These are phyloP conservation scores for Aradophagus sp. DNA, from an alignment of 1,140 invertebrate species.

Conservation along the genomic window DNA sequence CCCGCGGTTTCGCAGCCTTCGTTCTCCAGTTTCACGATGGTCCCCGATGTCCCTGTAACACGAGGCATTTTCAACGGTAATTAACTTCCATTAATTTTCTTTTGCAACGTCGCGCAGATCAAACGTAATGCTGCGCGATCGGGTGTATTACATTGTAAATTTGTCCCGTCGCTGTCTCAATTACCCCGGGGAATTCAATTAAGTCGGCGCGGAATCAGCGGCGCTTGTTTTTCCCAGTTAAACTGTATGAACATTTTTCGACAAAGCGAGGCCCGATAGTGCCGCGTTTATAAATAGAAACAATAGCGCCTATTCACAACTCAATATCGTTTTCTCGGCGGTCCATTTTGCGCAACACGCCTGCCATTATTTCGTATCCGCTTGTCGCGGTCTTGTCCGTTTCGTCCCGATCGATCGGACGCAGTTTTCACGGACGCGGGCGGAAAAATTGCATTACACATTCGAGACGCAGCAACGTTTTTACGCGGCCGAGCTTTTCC, in stretches of 20 bases:
- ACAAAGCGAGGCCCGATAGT: constrained; percentile 22
- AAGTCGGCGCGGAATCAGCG: too few species aligned
- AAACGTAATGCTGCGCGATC: not conserved
- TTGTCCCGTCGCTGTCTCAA: too few species aligned
- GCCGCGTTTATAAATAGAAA: constrained; percentile 41
- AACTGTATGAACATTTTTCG: constrained; percentile 36
- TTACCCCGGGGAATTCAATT: too few species aligned
- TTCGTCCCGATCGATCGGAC: constrained; percentile 31
- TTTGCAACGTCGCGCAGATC: not conserved
- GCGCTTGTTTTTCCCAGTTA: too few species aligned
- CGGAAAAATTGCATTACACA: constrained; percentile 23
- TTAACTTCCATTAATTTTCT: constrained; percentile 23
- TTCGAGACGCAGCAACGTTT: not conserved
- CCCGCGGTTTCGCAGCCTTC: constrained; percentile 20
- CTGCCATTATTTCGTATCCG: constrained; percentile 62
- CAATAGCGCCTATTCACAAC: constrained; percentile 57
- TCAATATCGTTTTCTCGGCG: constrained; percentile 55
- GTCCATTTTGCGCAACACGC: constrained; percentile 63
- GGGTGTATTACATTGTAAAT: too few species aligned
- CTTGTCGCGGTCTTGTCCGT: constrained; percentile 51
- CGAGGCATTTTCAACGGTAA: constrained; percentile 26
- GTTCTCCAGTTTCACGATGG: too few species aligned
- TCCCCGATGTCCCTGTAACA: constrained; percentile 20
- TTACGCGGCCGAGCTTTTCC: too few species aligned
- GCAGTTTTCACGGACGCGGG: constrained; percentile 9